Percentiles rank a stretch among this genome's conserved stretches.
Conservation (phyloP, 2,888 invertebrate genomes). For the Papilio elwesi region DNA sequence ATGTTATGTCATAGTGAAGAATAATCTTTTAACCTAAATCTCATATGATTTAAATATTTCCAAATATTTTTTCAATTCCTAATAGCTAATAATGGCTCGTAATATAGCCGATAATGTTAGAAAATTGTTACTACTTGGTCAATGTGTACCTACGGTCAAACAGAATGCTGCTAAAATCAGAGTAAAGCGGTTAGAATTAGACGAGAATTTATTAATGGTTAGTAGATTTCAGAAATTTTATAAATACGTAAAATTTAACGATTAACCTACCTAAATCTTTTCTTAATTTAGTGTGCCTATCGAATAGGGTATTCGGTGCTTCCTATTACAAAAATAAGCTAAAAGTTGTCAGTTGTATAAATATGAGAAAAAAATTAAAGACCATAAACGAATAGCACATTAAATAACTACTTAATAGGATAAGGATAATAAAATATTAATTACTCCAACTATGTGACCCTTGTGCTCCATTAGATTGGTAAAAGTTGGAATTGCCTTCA, state of each 20-base stretch:
- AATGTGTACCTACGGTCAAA: constrained; percentile 91
- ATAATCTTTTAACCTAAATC: background rate
- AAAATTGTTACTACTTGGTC: constrained; percentile 87
- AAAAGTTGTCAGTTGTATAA: too few relatives aligned
- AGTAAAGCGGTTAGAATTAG: constrained; percentile 89
- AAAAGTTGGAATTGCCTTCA: too few relatives aligned
- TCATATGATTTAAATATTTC: background rate
- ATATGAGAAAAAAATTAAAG: too few relatives aligned
- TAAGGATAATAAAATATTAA: too few relatives aligned
- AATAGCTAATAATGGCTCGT: constrained; percentile 62
- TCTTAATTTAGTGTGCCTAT: too few relatives aligned
- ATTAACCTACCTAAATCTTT: background rate
- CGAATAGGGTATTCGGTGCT: too few relatives aligned
- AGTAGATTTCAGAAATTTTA: constrained; percentile 47
- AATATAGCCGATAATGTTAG: constrained; percentile 73
- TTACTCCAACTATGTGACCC: too few relatives aligned
- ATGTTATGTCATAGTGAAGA: background rate
- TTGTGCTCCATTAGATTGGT: too few relatives aligned
- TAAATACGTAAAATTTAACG: too few relatives aligned
- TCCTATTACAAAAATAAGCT: too few relatives aligned
- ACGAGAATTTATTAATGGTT: constrained; percentile 92
- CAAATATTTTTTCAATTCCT: background rate
- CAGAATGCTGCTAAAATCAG: constrained; percentile 91
- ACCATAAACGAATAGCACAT: too few relatives aligned
- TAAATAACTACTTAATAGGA: too few relatives aligned